Evolutionary conservation across 2,888 invertebrate species (phyloP), one percentile per base, ranked within the genome.

Genomic region (Campaea margaritaria): DNA sequence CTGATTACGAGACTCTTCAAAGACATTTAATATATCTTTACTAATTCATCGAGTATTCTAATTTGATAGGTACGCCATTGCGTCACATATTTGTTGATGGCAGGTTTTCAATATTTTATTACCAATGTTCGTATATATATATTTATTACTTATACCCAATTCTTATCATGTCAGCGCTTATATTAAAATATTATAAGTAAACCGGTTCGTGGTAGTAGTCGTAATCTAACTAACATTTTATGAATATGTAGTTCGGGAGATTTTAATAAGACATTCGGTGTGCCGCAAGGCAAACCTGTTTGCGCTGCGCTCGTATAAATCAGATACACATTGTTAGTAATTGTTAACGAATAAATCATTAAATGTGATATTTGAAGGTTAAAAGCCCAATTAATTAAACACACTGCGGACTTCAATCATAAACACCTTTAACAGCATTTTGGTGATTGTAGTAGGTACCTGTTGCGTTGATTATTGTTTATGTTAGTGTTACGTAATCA

Each of bases 241-340:
- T 67, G 53, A 67, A 71, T 70, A 73, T 72, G 64, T 68, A 70
- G 69, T 52, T 15, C 61, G 49, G 52, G 54, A 65, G 70, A 75
- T 72, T 76, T 79, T 69, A 76, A 76, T 81, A 73, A 73, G 78
- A 65, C 74, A 72, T 76, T 79, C 65, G 67, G 63, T 67, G 64
- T 36, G 55, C 65, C 73, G 72, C 80, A 82, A 83, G 84, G 83
- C 68, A 73, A 83, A 79, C 82, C 68, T 62, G 81, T 75, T 76
- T 68, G 62, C 68, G 57, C n/a, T 72, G 67, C 72, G 68, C 67
- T 74, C 68, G 70, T 69, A 73, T 77, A 76, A 75, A 78, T 78
- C 67, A 72, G 61, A 73, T 65, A 70, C 59, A 70, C 52, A 53
- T 58, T 68, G 62, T 67, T 66, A 43, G 55, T 65, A 69, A 68